Conservation (phyloP, 2,113 vertebrate species). For the Corythoichthys intestinalis region DNA sequence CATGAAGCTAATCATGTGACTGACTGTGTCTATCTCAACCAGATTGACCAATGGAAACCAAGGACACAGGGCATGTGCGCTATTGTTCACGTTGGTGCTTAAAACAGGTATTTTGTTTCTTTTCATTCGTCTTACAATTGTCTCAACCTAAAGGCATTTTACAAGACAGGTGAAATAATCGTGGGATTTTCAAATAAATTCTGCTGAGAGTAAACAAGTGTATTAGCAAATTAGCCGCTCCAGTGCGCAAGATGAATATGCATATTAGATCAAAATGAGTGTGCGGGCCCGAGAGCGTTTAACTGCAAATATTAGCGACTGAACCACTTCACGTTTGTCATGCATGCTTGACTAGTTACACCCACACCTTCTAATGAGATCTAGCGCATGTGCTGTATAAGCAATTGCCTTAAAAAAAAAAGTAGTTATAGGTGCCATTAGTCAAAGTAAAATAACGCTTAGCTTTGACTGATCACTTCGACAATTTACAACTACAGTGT, state of each 20-base stretch:
- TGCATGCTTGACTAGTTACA: background rate
- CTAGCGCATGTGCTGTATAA: background rate
- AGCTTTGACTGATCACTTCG: background rate
- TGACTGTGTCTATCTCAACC: background rate
- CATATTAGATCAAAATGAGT: conserved; percentile 2
- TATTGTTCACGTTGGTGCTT: background rate
- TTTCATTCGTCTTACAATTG: background rate
- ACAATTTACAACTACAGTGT: background rate
- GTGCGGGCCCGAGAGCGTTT: background rate
- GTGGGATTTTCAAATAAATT: conserved; percentile 1
- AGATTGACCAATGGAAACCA: background rate
- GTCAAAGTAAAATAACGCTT: background rate
- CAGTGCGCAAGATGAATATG: conserved; percentile 1
- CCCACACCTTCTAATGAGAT: conserved; percentile 3
- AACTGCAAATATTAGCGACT: background rate
- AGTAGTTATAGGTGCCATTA: background rate
- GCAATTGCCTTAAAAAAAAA: conserved; percentile 16
- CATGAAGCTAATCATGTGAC: background rate
- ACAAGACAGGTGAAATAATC: background rate
- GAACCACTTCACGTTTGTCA: background rate
- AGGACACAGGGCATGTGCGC: background rate
- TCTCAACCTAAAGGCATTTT: background rate
- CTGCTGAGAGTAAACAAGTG: background rate
- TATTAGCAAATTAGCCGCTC: conserved; percentile 8
- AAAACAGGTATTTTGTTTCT: background rate